phyloP scores from a whole-genome alignment of 2,888 invertebrate species.

The Cantharis rustica region DNA sequence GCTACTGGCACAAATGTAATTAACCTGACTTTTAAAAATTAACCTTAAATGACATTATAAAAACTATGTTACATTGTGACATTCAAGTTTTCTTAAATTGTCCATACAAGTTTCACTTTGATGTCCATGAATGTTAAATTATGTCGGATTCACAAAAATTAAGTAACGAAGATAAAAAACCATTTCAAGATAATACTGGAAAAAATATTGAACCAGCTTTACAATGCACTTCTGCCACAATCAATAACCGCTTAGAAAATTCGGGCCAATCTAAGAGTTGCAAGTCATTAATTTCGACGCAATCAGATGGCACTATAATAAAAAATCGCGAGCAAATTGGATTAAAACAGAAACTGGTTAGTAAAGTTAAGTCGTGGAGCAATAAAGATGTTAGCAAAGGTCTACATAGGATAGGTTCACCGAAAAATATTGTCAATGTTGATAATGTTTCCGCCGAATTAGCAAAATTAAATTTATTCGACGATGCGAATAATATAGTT shows the following conservation, averaged over 20 bases:
- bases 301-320: slow-evolving; percentile 33
- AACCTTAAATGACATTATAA: background rate
- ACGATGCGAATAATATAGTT: slow-evolving; percentile 31
- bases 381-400: slow-evolving; percentile 23
- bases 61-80: background rate
- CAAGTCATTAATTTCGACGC: slow-evolving; percentile 24
- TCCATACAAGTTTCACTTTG: background rate
- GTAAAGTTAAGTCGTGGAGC: slow-evolving; percentile 34
- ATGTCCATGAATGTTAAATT: background rate
- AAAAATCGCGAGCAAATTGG: slow-evolving; percentile 20
- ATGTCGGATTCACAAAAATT: background rate
- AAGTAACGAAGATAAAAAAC: background rate
- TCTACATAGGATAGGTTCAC: background rate
- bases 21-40: background rate
- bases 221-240: slow-evolving; percentile 3
- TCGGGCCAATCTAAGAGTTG: slow-evolving; percentile 3
- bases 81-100: background rate
- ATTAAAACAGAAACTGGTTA: slow-evolving; percentile 35
- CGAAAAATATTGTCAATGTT: slow-evolving; percentile 19
- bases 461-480: slow-evolving; percentile 33
- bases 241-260: slow-evolving; percentile 14
- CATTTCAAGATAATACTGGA: background rate
- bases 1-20: background rate
- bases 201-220: slow-evolving; percentile 10
- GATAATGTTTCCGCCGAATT: slow-evolving; percentile 20